Conservation (phyloP, 2,797 vertebrate species). For the Sphaeramia orbicularis region DNA sequence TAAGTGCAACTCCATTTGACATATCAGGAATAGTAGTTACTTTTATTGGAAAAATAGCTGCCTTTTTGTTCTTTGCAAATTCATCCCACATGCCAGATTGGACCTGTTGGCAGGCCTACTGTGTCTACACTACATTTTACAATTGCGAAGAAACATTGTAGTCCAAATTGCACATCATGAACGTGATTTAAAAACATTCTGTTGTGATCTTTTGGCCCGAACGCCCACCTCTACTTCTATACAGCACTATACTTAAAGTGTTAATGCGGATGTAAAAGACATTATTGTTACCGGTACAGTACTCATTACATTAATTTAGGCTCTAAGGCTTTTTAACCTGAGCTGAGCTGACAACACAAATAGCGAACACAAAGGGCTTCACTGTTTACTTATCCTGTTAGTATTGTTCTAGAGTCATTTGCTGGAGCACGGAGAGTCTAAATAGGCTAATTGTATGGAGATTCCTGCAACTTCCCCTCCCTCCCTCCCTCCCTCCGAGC, state of each 20-base stretch:
- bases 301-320: slow-evolving; percentile 6
- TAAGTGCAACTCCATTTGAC: too few species aligned
- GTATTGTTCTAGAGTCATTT: slow-evolving; percentile 14
- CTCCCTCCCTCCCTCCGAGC: background rate
- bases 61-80: too few species aligned
- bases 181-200: too few species aligned
- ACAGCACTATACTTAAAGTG: background rate
- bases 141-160: too few species aligned
- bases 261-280: slow-evolving; percentile 4
- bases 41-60: too few species aligned
- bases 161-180: too few species aligned
- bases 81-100: too few species aligned
- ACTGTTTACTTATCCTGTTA: slow-evolving; percentile 3
- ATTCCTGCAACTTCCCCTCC: slow-evolving; percentile 8
- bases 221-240: background rate
- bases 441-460: slow-evolving; percentile 30
- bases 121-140: too few species aligned
- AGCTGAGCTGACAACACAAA: background rate
- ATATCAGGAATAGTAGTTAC: too few species aligned
- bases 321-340: background rate
- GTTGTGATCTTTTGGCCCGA: too few species aligned
- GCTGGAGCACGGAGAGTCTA: slow-evolving; percentile 6
- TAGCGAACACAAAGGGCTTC: background rate
- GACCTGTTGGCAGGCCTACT: too few species aligned
- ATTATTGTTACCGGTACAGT: background rate